Percentiles rank a stretch among this genome's conserved stretches.
Conservation (phyloP, 2,888 invertebrate genomes). For the Cosmia pyralina region DNA sequence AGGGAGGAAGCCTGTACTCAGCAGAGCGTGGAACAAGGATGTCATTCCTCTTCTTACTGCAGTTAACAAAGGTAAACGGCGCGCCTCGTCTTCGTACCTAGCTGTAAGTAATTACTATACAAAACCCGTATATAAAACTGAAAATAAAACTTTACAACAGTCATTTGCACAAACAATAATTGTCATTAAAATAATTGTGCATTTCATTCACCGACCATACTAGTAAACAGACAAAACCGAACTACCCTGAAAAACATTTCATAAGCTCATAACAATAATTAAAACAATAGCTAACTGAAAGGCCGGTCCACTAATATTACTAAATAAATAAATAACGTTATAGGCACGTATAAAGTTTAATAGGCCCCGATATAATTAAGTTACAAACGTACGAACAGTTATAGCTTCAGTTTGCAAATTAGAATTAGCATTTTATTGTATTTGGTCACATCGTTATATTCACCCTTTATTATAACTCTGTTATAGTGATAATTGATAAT, state of each 20-base stretch:
- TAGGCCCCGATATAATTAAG: conserved; percentile 46
- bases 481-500: conserved; percentile 57
- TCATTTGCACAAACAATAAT: not conserved
- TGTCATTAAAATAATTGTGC: not conserved
- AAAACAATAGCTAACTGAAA: conserved; percentile 28
- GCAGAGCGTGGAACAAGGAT: too few species aligned
- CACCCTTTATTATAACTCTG: conserved; percentile 24
- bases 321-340: conserved; percentile 45
- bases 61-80: not conserved
- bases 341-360: conserved; percentile 32
- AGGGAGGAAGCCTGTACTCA: too few species aligned
- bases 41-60: too few species aligned
- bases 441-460: conserved; percentile 43
- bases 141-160: too few species aligned
- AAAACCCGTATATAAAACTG: not conserved
- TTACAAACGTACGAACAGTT: conserved; percentile 32
- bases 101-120: not conserved
- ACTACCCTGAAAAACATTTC: conserved; percentile 8
- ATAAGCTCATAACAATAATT: conserved; percentile 21
- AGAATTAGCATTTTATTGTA: conserved; percentile 62
- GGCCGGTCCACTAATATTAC: not conserved
- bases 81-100: too few species aligned
- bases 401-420: conserved; percentile 48
- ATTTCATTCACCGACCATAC: not conserved
- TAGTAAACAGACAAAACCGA: conserved; percentile 22